Evolutionary conservation across 2,113 vertebrate species (phyloP), one percentile per base, ranked within the genome.

Genomic region (Noctilio leporinus): DNA sequence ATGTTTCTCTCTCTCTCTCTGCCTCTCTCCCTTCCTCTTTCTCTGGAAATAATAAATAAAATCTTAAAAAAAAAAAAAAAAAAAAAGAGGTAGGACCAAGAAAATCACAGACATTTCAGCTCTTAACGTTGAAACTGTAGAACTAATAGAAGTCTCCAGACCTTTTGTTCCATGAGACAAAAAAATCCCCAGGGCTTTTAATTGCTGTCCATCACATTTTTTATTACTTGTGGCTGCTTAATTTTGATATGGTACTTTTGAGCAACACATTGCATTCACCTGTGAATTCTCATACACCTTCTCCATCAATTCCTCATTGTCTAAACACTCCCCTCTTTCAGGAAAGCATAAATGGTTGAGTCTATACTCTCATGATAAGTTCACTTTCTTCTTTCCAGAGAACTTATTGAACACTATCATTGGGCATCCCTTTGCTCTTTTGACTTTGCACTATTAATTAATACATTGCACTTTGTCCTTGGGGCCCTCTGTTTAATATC

Each of bases 381-480:
- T 38, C 40, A 35, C 49, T 81, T 33, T 95, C 8, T 76, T 86
- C 33, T 20, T 95, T 85, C 73, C 22, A 28, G 73, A 47, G 30
- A 80, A 26, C 22, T 43, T 22, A 19, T 17, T 84, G 35, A 87
- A 70, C 17, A 82, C 49, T 70, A n/a, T 45, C 55, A 30, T 5
- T 59, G 49, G 69, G n/a, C 5, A 65, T 30, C 28, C 33, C 28
- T 95, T 93, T 30, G 57, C 26, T 91, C n/a, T 91, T 45, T 72
- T 40, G 47, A 93, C 75, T 78, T 94, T n/a, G 43, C 67, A 81
- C 53, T 87, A 62, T 69, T 84, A 89, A 70, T 90, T 89, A 92
- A 65, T 87, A 76, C 26, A 69, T 82, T 47, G 26, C 30, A 20
- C 19, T 76, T 64, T 86, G 40, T 30, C 10, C 59, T 62, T 62